A percentile compares a stretch with the other conserved stretches of the same genome.
phyloP scores from a whole-genome alignment of 2,888 invertebrate genomes.

The Amiota mariae region DNA sequence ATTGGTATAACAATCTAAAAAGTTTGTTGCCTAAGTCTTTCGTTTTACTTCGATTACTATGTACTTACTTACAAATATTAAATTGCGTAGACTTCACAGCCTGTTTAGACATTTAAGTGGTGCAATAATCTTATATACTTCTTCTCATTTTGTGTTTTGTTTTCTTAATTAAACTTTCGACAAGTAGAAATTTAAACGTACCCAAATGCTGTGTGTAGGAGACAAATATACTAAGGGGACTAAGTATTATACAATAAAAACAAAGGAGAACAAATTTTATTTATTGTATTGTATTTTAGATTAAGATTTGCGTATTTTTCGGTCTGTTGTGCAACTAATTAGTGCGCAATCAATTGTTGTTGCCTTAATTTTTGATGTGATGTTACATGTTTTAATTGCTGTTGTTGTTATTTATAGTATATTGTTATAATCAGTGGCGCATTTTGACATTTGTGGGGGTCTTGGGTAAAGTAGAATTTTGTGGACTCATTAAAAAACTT shows the following conservation, averaged over 20 bases:
- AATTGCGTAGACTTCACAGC: constrained; percentile 63
- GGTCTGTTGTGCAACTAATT: constrained; percentile 69
- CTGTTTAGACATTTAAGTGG: constrained; percentile 67
- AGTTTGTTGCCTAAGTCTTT: constrained; percentile 66
- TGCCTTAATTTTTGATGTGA: constrained; percentile 26
- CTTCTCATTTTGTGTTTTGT: constrained; percentile 37
- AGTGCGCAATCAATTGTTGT: constrained; percentile 62
- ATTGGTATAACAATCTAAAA: constrained; percentile 19
- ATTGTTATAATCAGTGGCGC: too few species aligned
- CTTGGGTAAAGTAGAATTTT: too few species aligned
- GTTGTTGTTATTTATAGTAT: constrained; percentile 17
- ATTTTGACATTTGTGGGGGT: too few species aligned
- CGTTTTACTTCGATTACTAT: constrained; percentile 40
- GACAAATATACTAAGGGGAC: too few species aligned
- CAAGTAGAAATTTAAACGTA: constrained; percentile 37
- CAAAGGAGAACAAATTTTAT: not conserved
- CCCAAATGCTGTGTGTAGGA: not conserved
- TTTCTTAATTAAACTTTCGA: constrained; percentile 65
- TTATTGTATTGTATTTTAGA: not conserved
- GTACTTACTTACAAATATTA: too few species aligned
- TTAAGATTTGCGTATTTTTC: constrained; percentile 64
- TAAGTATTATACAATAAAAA: too few species aligned
- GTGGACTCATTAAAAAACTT: too few species aligned
- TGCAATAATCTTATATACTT: not conserved
- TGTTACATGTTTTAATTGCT: constrained; percentile 16